A percentile compares a stretch with the other conserved stretches of the same genome.
Conservation (phyloP, 2,888 invertebrate genomes). For the Spisula subtruncata region DNA sequence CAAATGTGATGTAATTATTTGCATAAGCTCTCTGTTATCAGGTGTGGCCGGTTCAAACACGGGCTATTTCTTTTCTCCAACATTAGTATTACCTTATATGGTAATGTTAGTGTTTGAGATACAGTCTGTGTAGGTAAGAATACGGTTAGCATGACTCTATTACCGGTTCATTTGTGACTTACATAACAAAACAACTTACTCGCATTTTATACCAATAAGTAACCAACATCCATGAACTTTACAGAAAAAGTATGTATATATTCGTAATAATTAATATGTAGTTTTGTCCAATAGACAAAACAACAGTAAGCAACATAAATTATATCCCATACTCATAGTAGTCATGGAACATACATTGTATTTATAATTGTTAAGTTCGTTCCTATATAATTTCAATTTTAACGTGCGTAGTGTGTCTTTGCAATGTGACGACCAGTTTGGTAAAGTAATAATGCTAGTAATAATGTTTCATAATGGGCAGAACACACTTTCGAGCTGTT, state of each 20-base stretch:
- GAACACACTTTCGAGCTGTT: too few species aligned
- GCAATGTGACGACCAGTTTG: too few species aligned
- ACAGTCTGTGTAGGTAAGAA: conserved; percentile 40
- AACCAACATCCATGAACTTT: not conserved
- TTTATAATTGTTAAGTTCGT: too few species aligned
- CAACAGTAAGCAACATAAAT: not conserved
- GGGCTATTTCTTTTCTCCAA: conserved; percentile 34
- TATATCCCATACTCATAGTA: not conserved
- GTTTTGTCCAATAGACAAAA: not conserved
- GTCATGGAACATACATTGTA: not conserved
- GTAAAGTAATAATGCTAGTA: too few species aligned
- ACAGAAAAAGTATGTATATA: not conserved
- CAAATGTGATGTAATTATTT: conserved; percentile 1
- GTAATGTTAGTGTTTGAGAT: conserved; percentile 43
- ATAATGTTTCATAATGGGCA: too few species aligned
- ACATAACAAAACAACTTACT: conserved; percentile 18
- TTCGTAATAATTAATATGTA: not conserved
- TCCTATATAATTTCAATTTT: too few species aligned
- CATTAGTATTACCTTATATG: conserved; percentile 40
- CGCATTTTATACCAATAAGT: not conserved
- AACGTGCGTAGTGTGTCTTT: too few species aligned
- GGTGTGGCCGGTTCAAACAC: conserved; percentile 36
- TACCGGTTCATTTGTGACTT: conserved; percentile 42
- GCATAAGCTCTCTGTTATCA: conserved; percentile 36
- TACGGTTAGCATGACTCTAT: conserved; percentile 34